Percentiles rank a stretch among this genome's conserved stretches.
Evolutionary conservation across 2,888 invertebrate species (phyloP).

Genomic region (Taenaris catops): DNA sequence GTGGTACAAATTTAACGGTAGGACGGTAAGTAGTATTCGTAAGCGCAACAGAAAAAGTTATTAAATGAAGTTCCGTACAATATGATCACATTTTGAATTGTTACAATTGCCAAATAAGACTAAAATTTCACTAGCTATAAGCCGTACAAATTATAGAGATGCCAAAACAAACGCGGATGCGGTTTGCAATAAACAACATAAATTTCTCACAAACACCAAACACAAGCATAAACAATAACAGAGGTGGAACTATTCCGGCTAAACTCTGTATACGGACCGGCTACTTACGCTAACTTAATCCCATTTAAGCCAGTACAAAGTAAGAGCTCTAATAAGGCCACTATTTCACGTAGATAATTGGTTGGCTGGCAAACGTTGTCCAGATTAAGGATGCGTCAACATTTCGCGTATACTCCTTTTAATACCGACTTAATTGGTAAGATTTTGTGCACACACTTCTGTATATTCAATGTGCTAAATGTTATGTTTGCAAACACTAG

Average conservation of each 20-base stretch:
- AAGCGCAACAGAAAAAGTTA: no score
- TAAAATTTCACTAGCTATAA: slow-evolving; percentile 1
- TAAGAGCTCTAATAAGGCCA: slow-evolving; percentile 67
- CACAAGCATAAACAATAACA: slow-evolving; percentile 13
- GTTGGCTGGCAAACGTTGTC: slow-evolving; percentile 49
- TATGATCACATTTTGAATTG: no score
- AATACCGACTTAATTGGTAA: slow-evolving; percentile 16
- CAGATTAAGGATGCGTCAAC: slow-evolving; percentile 47
- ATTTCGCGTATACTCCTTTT: slow-evolving; percentile 38
- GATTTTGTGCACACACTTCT: no score
- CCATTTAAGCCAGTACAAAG: slow-evolving; percentile 60
- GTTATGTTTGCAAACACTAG: no score
- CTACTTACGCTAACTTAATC: slow-evolving; percentile 64
- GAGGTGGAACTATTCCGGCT: slow-evolving; percentile 29
- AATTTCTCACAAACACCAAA: slow-evolving; percentile 11
- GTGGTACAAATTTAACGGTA: no score
- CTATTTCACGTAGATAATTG: slow-evolving; percentile 75
- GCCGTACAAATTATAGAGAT: slow-evolving; percentile 5
- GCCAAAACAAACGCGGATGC: slow-evolving; percentile 3
- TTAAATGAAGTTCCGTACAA: no score
- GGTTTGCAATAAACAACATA: slow-evolving; percentile 10
- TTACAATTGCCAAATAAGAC: no score
- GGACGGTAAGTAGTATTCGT: no score
- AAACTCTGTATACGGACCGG: slow-evolving; percentile 39
- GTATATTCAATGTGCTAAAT: no score